Evolutionary conservation across 1,140 invertebrate genomes (phyloP).

Genomic region (Lycorma delicatula): DNA sequence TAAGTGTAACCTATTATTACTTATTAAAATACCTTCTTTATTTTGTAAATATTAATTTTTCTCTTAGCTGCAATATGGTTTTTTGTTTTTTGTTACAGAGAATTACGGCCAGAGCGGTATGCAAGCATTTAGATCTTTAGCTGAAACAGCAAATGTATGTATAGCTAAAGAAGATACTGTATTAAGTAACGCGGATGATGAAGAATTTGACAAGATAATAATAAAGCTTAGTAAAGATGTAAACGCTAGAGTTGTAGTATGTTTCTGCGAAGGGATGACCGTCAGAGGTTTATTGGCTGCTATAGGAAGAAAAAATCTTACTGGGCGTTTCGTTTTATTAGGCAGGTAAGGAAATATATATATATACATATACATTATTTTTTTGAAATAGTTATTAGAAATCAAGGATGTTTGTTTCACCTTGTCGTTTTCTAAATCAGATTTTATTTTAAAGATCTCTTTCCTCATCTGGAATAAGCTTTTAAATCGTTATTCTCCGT

Average conservation of each 20-base stretch:
- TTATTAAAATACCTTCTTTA: too few relatives aligned
- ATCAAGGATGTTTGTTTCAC: too few relatives aligned
- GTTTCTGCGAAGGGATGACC: constrained; percentile 74
- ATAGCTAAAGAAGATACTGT: constrained; percentile 61
- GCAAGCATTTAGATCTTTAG: constrained; percentile 59
- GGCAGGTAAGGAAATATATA: constrained; percentile 21
- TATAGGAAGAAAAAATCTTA: constrained; percentile 44
- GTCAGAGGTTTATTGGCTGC: constrained; percentile 49
- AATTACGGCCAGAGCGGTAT: constrained; percentile 78
- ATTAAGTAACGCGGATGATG: constrained; percentile 51
- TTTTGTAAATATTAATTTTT: too few relatives aligned
- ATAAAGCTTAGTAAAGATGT: constrained; percentile 47
- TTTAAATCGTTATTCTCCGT: too few relatives aligned
- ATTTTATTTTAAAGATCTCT: too few relatives aligned
- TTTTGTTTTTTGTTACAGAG: constrained; percentile 43
- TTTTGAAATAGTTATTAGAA: background rate
- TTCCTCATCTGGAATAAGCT: too few relatives aligned
- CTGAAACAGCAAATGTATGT: constrained; percentile 58
- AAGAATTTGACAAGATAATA: constrained; percentile 51
- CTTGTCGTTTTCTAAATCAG: too few relatives aligned
- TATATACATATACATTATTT: too few relatives aligned
- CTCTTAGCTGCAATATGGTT: background rate
- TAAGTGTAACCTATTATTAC: too few relatives aligned
- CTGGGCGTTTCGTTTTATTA: constrained; percentile 51
- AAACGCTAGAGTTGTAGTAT: constrained; percentile 62